Percentiles rank a stretch among this genome's conserved stretches.
Evolutionary conservation across 2,888 invertebrate species (phyloP).

Genomic region (Stenichneumon culpator): DNA sequence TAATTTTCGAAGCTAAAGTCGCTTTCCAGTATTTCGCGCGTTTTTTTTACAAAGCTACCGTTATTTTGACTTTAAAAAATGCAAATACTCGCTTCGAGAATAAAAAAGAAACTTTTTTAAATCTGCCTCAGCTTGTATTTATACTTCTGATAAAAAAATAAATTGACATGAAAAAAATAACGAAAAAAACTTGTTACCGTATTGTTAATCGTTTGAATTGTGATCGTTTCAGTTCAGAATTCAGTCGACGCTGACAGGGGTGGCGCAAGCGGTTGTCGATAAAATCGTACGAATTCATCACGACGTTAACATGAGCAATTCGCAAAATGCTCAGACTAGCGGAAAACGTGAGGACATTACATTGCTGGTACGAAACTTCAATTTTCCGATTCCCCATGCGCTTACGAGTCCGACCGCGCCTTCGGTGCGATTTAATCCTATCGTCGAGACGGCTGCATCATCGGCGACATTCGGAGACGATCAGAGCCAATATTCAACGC

Average conservation of each 20-base stretch:
- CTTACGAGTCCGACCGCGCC: slow-evolving; percentile 86
- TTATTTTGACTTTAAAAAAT: too few relatives aligned
- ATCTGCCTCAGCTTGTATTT: too few relatives aligned
- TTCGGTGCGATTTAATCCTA: slow-evolving; percentile 88
- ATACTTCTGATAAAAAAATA: too few relatives aligned
- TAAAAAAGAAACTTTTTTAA: background rate
- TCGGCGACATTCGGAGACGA: slow-evolving; percentile 73
- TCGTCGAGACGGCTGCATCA: slow-evolving; percentile 86
- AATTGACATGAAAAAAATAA: too few relatives aligned
- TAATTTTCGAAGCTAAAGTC: too few relatives aligned
- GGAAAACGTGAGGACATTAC: slow-evolving; percentile 94
- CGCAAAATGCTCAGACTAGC: slow-evolving; percentile 85
- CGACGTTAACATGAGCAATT: slow-evolving; percentile 89
- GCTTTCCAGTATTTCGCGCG: too few relatives aligned
- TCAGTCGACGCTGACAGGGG: slow-evolving; percentile 92
- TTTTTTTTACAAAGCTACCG: too few relatives aligned
- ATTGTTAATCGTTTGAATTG: slow-evolving; percentile 35
- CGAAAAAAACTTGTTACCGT: too few relatives aligned
- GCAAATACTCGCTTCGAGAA: background rate
- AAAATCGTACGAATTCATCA: slow-evolving; percentile 94
- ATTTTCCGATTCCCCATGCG: slow-evolving; percentile 90
- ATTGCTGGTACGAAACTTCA: slow-evolving; percentile 94
- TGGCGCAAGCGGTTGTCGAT: slow-evolving; percentile 94
- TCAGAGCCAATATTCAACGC: slow-evolving; percentile 69
- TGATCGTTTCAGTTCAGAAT: slow-evolving; percentile 88